Conservation (phyloP, 2,113 vertebrate genomes). For the Orcinus orca region DNA sequence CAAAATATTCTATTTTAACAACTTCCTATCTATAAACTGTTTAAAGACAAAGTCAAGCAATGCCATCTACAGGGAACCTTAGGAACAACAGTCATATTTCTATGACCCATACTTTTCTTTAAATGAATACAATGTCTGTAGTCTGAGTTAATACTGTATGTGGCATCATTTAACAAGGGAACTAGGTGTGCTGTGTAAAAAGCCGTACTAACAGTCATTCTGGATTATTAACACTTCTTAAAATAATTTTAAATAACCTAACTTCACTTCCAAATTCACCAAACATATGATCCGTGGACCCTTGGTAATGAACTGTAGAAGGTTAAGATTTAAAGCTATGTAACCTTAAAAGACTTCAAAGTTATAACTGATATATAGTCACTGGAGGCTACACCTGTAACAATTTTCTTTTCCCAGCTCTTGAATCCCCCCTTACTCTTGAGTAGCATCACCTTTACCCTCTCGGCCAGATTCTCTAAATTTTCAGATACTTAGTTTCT, state of each 20-base stretch:
- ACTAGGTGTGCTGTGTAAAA: not conserved
- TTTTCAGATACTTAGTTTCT: not conserved
- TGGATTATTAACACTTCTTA: not conserved
- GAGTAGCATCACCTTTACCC: not conserved
- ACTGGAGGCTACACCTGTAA: not conserved
- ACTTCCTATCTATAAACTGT: not conserved
- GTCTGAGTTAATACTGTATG: not conserved
- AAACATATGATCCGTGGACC: not conserved
- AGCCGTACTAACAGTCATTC: not conserved
- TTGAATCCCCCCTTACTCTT: not conserved
- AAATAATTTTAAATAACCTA: constrained; percentile 5
- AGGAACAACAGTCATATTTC: constrained; percentile 29
- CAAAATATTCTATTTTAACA: constrained; percentile 23
- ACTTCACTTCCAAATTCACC: not conserved
- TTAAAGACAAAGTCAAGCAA: constrained; percentile 44
- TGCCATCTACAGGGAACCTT: constrained; percentile 69
- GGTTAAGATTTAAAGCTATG: not conserved
- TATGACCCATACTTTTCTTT: not conserved
- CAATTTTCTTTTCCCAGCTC: not conserved
- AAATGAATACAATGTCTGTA: not conserved
- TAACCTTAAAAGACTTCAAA: not conserved
- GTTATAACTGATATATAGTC: not conserved
- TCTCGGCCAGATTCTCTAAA: not conserved
- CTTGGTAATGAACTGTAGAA: not conserved
- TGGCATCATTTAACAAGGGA: not conserved